Evolutionary conservation across 2,797 vertebrate species (phyloP), one percentile per base, ranked within the genome.

Genomic region (Botia kubotai): DNA sequence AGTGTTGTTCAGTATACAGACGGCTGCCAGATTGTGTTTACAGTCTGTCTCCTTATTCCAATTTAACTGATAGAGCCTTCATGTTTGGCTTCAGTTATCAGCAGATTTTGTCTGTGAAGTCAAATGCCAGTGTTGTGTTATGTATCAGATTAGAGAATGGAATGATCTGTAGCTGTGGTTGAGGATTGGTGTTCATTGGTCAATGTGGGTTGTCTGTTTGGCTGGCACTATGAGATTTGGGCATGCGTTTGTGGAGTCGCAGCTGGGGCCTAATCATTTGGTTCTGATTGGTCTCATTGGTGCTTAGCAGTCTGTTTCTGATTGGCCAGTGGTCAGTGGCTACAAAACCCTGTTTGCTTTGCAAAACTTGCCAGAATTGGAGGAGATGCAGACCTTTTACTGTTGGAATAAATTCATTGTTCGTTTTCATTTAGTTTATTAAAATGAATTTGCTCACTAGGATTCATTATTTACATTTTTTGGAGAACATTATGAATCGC

Each of bases 1-100:
- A 11, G n/a, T n/a, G 90, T 89, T 89, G 89, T 84, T 86, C 84
- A 87, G 87, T 5, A 88, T 88, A 82, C 86, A 89, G 86, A 88
- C 89, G 87, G 84, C 87, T 79, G 11, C 68, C 58, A 17, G 3
- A 60, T 50, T 70, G 80, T 69, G 67, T 77, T 78, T 70, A 70
- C 66, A 36, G 67, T 36, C 66, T 11, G 17, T 69, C 55, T 10
- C n/a, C 68, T 78, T 62, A 70, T 78, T 78, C 55, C 17, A 69
- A 46, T 58, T 77, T 17, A 60, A 26, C 66, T 78, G 76, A 78
- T 78, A 60, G 13, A 70, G 66, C 46, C 11, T 62, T 70, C 8
- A 39, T 19, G 76, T 46, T 78, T 68, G 67, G 66, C 52, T 14
- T n/a, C 5, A 26, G 23, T 55, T 55, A 65, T 80, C 75, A 70